phyloP scores from a whole-genome alignment of 2,113 vertebrate genomes.

The Hemibagrus wyckioides region DNA sequence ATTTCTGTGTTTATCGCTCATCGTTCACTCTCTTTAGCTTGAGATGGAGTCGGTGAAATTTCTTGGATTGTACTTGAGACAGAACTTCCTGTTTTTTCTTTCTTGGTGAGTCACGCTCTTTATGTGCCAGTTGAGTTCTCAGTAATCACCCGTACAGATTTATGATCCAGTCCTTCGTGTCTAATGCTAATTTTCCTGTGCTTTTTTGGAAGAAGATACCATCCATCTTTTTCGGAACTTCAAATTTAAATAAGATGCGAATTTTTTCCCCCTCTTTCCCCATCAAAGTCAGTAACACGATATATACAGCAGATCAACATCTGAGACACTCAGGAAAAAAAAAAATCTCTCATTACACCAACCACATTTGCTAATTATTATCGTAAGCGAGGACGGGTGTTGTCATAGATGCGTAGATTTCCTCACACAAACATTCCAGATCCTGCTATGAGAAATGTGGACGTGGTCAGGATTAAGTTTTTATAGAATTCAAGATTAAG shows the following conservation, averaged over 20 bases:
- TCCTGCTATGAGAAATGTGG: constrained; percentile 44
- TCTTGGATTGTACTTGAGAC: constrained; percentile 44
- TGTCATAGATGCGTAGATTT: constrained; percentile 30
- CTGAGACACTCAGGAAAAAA: constrained; percentile 37
- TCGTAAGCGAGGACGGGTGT: constrained; percentile 35
- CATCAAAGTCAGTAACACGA: constrained; percentile 51
- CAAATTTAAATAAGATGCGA: constrained; percentile 49
- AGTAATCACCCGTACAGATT: constrained; percentile 66
- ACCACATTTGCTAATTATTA: constrained; percentile 47
- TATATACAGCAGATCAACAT: constrained; percentile 44
- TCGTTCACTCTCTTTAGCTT: constrained; percentile 44
- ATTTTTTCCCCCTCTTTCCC: constrained; percentile 12
- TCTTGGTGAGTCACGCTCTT: constrained; percentile 59
- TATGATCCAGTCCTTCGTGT: constrained; percentile 68
- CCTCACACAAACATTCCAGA: constrained; percentile 29
- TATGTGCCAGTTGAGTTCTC: constrained; percentile 58
- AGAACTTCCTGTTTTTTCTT: constrained; percentile 60
- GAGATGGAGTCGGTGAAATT: constrained; percentile 51
- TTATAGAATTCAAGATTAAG: constrained; percentile 57
- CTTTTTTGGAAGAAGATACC: constrained; percentile 38
- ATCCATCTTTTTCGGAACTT: constrained; percentile 46
- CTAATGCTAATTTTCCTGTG: constrained; percentile 64
- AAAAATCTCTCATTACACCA: constrained; percentile 10
- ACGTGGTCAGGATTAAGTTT: constrained; percentile 45
- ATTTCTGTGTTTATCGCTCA: constrained; percentile 18